Evolutionary conservation across 2,113 vertebrate genomes (phyloP).

Genomic region (Balaeniceps rex): DNA sequence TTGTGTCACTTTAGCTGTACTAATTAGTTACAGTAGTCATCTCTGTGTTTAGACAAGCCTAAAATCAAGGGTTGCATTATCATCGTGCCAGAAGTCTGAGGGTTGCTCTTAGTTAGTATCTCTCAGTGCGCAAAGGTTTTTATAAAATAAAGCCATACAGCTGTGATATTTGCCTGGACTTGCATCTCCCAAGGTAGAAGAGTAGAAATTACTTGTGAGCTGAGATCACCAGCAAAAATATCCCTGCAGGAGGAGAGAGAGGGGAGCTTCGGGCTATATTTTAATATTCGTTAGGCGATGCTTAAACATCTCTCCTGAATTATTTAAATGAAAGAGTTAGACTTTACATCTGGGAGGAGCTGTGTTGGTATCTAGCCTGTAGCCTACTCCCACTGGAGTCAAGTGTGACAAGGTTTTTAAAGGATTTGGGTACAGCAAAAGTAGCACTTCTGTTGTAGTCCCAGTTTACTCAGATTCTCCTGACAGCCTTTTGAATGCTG

Average conservation of each 20-base stretch:
- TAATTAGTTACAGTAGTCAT: neutral
- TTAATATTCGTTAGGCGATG: neutral
- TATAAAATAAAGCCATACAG: neutral
- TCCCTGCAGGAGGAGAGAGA: neutral
- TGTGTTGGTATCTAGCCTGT: neutral
- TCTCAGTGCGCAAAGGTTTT: neutral
- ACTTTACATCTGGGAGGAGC: neutral
- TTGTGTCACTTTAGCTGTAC: neutral
- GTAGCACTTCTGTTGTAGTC: neutral
- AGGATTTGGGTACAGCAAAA: neutral
- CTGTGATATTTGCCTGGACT: slow-evolving; percentile 37
- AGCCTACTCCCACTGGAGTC: neutral
- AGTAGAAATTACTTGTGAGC: slow-evolving; percentile 24
- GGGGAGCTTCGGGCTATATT: slow-evolving; percentile 6
- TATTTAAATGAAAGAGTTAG: neutral
- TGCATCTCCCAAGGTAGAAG: neutral
- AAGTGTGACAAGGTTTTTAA: neutral
- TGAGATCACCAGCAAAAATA: slow-evolving; percentile 22
- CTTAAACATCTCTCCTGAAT: slow-evolving; percentile 9
- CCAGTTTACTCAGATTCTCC: neutral
- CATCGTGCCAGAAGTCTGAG: neutral
- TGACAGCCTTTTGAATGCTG: neutral
- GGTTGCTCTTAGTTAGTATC: slow-evolving; percentile 20
- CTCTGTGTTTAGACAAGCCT: slow-evolving; percentile 38
- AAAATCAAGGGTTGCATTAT: slow-evolving; percentile 11